Evolutionary conservation across 2,888 invertebrate genomes (phyloP).

Genomic region (Sesia apiformis): DNA sequence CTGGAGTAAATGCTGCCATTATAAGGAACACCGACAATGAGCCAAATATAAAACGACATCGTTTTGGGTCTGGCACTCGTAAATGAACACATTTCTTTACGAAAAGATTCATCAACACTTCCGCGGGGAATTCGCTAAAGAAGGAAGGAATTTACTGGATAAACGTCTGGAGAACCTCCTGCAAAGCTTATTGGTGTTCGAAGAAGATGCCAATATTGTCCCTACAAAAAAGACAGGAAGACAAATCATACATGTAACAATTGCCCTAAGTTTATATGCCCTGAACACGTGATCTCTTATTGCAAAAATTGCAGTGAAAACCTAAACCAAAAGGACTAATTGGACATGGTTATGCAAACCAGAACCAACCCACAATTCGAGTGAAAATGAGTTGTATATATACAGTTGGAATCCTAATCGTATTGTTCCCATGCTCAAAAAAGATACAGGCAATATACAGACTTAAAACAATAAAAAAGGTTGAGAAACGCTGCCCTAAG

Average conservation of each 20-base stretch:
- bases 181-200: background rate
- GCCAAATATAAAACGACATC: slow-evolving; percentile 1
- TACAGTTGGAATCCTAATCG: too few species aligned
- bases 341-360: too few species aligned
- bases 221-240: background rate
- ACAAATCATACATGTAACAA: background rate
- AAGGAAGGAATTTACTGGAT: background rate
- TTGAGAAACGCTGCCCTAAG: too few species aligned
- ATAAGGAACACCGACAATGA: slow-evolving; percentile 3
- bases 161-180: background rate
- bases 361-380: too few species aligned
- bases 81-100: background rate
- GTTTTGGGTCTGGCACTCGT: background rate
- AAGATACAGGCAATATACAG: too few species aligned
- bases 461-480: too few species aligned
- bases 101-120: background rate
- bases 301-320: background rate
- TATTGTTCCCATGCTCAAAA: too few species aligned
- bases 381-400: too few species aligned
- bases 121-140: background rate
- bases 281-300: background rate
- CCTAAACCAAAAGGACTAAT: background rate
- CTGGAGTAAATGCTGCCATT: slow-evolving; percentile 3
- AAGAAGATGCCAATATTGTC: background rate
- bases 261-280: background rate